A percentile compares a stretch with the other conserved stretches of the same genome.
These are phyloP conservation scores for Disparrhopalites patrizii DNA, from an alignment of 2,888 invertebrate species.

Conservation along the genomic window DNA sequence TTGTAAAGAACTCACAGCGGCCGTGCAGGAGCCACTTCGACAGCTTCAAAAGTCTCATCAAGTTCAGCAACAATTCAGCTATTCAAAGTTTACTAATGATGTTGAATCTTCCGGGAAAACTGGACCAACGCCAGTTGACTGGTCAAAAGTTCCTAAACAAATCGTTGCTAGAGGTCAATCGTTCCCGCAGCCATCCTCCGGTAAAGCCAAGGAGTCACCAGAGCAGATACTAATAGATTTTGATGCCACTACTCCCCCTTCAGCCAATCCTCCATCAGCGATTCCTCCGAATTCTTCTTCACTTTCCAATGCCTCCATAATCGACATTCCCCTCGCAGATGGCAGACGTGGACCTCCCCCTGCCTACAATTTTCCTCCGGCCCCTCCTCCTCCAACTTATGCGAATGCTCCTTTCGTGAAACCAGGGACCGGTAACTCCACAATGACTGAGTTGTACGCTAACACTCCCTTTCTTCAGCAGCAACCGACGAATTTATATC, in stretches of 20 bases:
- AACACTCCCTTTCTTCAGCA: not conserved
- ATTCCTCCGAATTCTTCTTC: not conserved
- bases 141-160: conserved; percentile 51
- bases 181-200: conserved; percentile 1
- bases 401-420: not conserved
- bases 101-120: conserved; percentile 48
- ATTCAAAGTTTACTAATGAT: conserved; percentile 77
- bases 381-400: conserved; percentile 9
- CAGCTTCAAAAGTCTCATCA: conserved; percentile 45
- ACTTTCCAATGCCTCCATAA: not conserved
- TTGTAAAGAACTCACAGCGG: not conserved
- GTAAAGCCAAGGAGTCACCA: conserved; percentile 46
- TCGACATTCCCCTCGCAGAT: not conserved
- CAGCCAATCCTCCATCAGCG: not conserved
- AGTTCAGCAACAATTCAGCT: conserved; percentile 67
- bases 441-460: conserved; percentile 3
- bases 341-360: conserved; percentile 13
- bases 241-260: conserved; percentile 54
- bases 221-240: conserved; percentile 75
- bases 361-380: conserved; percentile 16
- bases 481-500: not conserved
- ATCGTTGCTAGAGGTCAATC: not conserved
- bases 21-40: conserved; percentile 29
- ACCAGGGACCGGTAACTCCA: too few species aligned
- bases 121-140: conserved; percentile 46